These are phyloP conservation scores for Ernsta delagoae DNA, from an alignment of 2,888 invertebrate species.

Conservation along the genomic window DNA sequence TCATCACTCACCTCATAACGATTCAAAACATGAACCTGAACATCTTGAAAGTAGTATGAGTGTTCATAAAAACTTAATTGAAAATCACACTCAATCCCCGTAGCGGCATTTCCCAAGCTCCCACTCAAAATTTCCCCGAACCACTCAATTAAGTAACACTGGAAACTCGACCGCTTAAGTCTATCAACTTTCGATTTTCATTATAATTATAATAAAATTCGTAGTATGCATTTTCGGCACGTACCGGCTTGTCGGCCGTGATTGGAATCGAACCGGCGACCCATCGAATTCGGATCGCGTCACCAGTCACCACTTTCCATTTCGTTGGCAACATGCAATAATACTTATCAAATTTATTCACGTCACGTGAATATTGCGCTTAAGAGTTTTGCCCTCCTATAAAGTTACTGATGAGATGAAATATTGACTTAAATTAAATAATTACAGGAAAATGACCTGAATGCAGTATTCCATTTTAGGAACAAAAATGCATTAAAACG, in stretches of 20 bases:
- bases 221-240: conserved; percentile 4
- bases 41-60: too few species aligned
- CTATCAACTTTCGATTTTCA: conserved; percentile 1
- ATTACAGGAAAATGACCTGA: too few species aligned
- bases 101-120: too few species aligned
- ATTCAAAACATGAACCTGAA: too few species aligned
- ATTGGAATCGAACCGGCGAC: neutral
- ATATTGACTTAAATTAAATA: too few species aligned
- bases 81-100: too few species aligned
- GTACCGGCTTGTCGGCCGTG: neutral
- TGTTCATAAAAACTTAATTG: too few species aligned
- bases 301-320: conserved; percentile 1
- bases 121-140: neutral
- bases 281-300: neutral
- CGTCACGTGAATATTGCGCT: neutral
- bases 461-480: too few species aligned
- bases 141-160: neutral
- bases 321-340: neutral
- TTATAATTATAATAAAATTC: neutral
- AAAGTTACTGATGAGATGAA: too few species aligned
- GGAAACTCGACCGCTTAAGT: neutral
- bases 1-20: too few species aligned
- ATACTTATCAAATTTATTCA: neutral
- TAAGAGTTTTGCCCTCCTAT: too few species aligned
- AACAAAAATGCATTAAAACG: too few species aligned